Conservation (phyloP, 2,797 vertebrate species). For the Heliangelus exortis region DNA sequence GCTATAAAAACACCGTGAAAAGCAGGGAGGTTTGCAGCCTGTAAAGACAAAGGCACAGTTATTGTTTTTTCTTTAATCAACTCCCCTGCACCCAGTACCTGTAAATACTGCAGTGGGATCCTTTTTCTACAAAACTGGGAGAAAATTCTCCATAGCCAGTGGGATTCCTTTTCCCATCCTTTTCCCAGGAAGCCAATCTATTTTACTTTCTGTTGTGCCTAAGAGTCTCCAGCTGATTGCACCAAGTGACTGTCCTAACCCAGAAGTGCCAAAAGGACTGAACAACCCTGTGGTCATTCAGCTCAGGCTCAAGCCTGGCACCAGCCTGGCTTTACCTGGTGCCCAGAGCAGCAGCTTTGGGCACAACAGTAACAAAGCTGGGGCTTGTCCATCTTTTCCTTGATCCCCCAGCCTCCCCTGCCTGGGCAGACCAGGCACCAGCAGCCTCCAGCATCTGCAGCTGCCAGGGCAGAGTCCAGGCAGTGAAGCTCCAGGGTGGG, state of each 20-base stretch:
- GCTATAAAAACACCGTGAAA: background rate
- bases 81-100: background rate
- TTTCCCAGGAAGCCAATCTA: background rate
- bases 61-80: background rate
- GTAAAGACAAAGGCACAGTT: background rate
- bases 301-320: background rate
- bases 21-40: background rate
- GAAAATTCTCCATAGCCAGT: background rate
- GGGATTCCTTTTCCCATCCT: background rate
- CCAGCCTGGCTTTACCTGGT: background rate
- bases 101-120: background rate
- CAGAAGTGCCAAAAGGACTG: background rate
- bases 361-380: background rate
- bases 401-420: background rate
- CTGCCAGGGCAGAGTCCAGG: background rate
- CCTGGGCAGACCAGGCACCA: background rate
- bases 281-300: background rate
- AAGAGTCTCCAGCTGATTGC: background rate
- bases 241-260: rapidly evolving
- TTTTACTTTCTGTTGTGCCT: background rate
- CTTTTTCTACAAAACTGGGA: background rate
- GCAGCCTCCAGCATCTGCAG: background rate
- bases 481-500: background rate
- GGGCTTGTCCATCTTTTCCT: background rate
- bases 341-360: background rate